These are phyloP conservation scores for Lampris megalopsis DNA, from an alignment of 2,113 vertebrate species.

Conservation along the genomic window DNA sequence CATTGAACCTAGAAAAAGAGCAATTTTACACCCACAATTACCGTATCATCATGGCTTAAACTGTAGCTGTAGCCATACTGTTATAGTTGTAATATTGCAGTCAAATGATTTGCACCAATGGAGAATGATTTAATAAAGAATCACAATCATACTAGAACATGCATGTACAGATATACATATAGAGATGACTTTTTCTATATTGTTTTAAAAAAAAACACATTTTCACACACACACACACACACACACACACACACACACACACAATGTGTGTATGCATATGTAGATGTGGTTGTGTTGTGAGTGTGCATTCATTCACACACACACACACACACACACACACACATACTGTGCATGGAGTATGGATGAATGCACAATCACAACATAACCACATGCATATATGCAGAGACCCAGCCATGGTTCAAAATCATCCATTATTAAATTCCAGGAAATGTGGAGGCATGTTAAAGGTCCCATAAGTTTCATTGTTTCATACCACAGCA, in stretches of 20 bases:
- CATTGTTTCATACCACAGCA: slow-evolving; percentile 27
- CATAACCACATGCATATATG: neutral
- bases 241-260: neutral
- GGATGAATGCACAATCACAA: neutral
- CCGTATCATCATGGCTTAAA: too few relatives aligned
- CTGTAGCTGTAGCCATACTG: too few relatives aligned
- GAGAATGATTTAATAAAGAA: slow-evolving; percentile 15
- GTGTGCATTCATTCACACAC: neutral
- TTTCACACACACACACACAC: neutral
- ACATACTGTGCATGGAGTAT: neutral
- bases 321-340: neutral
- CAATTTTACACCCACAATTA: too few relatives aligned
- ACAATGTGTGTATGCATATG: too few relatives aligned
- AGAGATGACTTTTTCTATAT: too few relatives aligned
- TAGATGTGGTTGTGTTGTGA: too few relatives aligned
- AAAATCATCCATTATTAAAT: slow-evolving; percentile 32
- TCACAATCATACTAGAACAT: neutral
- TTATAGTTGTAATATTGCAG: slow-evolving; percentile 8
- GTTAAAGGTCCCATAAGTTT: slow-evolving; percentile 25
- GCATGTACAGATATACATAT: too few relatives aligned
- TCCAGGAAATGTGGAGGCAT: neutral
- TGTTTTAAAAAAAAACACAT: too few relatives aligned
- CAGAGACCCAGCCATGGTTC: neutral
- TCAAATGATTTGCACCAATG: slow-evolving; percentile 25
- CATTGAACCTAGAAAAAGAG: too few relatives aligned